Evolutionary conservation across 2,113 vertebrate genomes (phyloP).

Genomic region (Cochlearius cochlearius): DNA sequence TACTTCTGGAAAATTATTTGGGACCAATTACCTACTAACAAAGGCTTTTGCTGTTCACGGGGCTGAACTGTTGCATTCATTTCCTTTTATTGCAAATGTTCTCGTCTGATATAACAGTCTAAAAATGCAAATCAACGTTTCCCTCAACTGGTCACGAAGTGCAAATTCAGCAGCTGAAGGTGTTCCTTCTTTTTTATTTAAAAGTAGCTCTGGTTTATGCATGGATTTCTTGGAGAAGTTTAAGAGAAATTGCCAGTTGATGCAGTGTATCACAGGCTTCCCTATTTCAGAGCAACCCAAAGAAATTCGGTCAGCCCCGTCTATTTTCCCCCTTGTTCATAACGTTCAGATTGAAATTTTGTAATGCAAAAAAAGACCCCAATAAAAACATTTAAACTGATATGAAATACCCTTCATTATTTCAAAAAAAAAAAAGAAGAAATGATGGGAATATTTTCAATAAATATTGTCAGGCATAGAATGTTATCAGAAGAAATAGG

Average conservation of each 20-base stretch:
- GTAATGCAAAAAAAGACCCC: background rate
- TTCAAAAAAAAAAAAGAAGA: background rate
- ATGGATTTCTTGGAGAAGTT: background rate
- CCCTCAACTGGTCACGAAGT: background rate
- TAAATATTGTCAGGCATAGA: background rate
- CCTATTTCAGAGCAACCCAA: background rate
- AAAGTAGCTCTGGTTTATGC: background rate
- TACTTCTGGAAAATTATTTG: background rate
- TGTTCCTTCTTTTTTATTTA: accelerated
- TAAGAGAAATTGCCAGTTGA: background rate
- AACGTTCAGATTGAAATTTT: background rate
- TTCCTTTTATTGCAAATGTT: background rate
- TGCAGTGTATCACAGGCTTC: background rate
- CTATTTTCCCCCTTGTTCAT: background rate
- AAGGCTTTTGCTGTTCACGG: background rate
- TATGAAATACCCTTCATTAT: background rate
- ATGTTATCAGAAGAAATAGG: background rate
- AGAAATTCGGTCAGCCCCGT: too few species aligned
- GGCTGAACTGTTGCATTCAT: background rate
- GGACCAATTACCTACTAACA: background rate
- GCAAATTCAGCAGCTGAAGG: background rate
- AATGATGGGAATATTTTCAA: background rate
- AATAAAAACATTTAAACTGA: background rate
- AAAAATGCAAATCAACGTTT: background rate
- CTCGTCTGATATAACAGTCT: background rate